Base-by-base conservation (phyloP, 2,113 vertebrate genomes). In the Archilochus colubris region DNA sequence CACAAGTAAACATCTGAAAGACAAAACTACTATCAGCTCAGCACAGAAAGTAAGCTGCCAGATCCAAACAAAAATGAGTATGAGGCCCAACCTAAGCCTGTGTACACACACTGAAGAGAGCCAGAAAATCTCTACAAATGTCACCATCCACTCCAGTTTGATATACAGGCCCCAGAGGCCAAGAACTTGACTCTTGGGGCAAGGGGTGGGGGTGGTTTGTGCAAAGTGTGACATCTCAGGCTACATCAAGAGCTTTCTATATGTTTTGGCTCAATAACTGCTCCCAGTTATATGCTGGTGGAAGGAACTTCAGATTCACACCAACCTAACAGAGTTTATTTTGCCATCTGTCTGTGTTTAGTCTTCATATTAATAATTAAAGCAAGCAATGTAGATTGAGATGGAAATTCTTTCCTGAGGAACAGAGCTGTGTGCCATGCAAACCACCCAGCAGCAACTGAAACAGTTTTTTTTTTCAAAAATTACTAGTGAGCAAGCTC, bases 261-360 rank as follows among this genome's bases (percentile, higher is more conserved):
- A 81, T 81, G 80, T 88, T 93, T 97, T 95, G 93, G 91, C 94
- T 94, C 72, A 88, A 4, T 91, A 84, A 88, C 73, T 93, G 40
- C 85, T 83, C 80, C 85, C 57, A 88, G 57, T 84, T 93, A 54
- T 91, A 54, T 50, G 86, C 12, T 91, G 88, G 90, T 93, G 76
- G 88, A 94, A 94, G 77, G 80, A 95, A 93, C 85, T 95, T 80
- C 82, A 88, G 82, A 78, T 95, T 94, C 88, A 90, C 93, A 96
- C 76, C 86, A 93, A 88, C 76, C 64, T 86, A 86, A 69, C 85
- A 90, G 57, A 91, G 80, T 95, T 95, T 94, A 95, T 97, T 95
- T 97, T 95, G 82, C 88, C 94, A 86, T 93, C 91, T 95, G 91
- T 95, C 93, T 92, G 90, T 95, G 93, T 95, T 91, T 94, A 93